Evolutionary conservation across 1,140 invertebrate species (phyloP).

Genomic region (Mycetomoellerius zeteki): DNA sequence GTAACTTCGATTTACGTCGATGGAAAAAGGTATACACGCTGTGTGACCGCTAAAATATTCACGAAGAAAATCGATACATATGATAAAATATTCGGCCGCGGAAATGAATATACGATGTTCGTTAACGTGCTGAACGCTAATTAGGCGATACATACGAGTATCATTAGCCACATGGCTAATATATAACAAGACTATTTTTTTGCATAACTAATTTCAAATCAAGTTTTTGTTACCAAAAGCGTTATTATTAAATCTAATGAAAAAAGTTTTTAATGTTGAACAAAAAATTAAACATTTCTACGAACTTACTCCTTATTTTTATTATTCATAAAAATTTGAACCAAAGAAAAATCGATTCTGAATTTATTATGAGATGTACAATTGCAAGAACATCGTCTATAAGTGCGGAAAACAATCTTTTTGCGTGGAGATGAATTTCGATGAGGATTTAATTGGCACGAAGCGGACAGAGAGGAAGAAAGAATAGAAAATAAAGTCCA

Average conservation of each 20-base stretch:
- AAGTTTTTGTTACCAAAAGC: conserved; percentile 5
- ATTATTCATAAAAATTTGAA: neutral
- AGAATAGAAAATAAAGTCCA: conserved; percentile 32
- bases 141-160: neutral
- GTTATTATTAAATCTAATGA: neutral
- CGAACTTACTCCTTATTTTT: neutral
- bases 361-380: neutral
- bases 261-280: neutral
- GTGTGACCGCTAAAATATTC: conserved; percentile 1
- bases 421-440: conserved; percentile 7
- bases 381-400: neutral
- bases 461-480: neutral
- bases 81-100: neutral
- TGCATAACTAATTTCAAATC: conserved; percentile 31
- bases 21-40: neutral
- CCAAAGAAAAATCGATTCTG: neutral
- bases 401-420: conserved; percentile 5
- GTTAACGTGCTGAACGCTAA: neutral
- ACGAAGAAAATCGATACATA: conserved; percentile 26
- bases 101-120: neutral
- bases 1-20: conserved; percentile 41
- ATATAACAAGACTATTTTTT: neutral
- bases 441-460: conserved; percentile 53
- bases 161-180: neutral
- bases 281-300: neutral